Percentiles rank a stretch among this genome's conserved stretches.
Conservation (phyloP, 2,888 invertebrate genomes). For the Schizaphis graminum region DNA sequence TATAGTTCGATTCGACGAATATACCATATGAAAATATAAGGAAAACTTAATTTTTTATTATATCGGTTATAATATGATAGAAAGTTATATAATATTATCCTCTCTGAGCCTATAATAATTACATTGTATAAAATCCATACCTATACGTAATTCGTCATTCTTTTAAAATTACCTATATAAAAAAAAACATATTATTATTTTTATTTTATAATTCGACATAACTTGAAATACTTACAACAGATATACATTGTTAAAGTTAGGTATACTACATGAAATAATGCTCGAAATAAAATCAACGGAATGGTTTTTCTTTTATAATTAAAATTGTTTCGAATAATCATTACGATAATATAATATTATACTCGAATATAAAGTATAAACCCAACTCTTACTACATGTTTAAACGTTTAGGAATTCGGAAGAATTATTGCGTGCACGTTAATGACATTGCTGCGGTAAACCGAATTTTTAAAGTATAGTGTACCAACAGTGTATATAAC, state of each 20-base stretch:
- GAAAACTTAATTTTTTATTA: neutral
- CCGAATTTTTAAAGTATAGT: neutral
- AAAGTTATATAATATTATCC: neutral
- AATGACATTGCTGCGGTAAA: neutral
- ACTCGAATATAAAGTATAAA: neutral
- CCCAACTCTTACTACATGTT: neutral
- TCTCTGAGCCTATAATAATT: neutral
- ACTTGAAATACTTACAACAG: neutral
- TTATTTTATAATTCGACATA: neutral
- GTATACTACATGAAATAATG: neutral
- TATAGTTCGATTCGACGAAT: neutral
- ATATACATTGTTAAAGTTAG: neutral
- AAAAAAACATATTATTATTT: neutral
- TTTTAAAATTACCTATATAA: neutral
- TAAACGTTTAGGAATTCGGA: neutral
- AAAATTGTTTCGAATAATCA: conserved; percentile 7
- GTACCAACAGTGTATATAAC: neutral
- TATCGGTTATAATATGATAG: neutral
- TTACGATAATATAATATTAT: neutral
- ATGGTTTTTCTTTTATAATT: neutral
- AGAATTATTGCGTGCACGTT: neutral
- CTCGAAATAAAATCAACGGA: neutral
- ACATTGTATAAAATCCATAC: neutral
- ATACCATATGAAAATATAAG: neutral
- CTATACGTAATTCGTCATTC: neutral